These are phyloP conservation scores for Sorex araneus DNA, from an alignment of 2,113 vertebrate genomes.

Conservation along the genomic window DNA sequence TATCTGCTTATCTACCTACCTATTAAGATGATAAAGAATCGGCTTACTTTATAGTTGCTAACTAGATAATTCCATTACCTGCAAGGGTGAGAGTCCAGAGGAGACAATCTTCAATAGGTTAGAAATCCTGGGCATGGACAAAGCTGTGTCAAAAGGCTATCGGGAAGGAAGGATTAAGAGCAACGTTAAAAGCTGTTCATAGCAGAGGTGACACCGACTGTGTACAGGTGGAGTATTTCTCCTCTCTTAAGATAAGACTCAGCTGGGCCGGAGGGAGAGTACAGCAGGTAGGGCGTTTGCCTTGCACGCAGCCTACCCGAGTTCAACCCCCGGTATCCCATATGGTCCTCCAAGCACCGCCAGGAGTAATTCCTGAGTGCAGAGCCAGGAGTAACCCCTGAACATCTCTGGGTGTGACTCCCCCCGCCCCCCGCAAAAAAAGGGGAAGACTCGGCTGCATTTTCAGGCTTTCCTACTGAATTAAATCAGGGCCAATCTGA, in stretches of 20 bases:
- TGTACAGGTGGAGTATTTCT: not conserved
- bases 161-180: not conserved
- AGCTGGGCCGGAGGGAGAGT: too few relatives aligned
- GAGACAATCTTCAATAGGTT: not conserved
- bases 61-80: not conserved
- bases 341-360: too few relatives aligned
- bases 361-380: too few relatives aligned
- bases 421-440: too few relatives aligned
- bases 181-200: not conserved
- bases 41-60: not conserved
- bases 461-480: constrained; percentile 6
- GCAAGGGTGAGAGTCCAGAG: not conserved
- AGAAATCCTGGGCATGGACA: not conserved
- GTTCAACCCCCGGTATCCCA: too few relatives aligned
- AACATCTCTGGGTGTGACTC: too few relatives aligned
- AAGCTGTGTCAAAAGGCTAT: not conserved
- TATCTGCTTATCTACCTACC: not conserved
- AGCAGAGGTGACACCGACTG: not conserved
- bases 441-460: not conserved
- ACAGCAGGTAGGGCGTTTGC: too few relatives aligned
- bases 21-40: not conserved
- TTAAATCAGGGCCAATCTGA: not conserved
- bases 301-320: too few relatives aligned
- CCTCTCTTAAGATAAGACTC: not conserved
- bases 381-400: too few relatives aligned